A percentile compares a stretch with the other conserved stretches of the same genome.
These are phyloP conservation scores for Brenthis hecate DNA, from an alignment of 2,888 invertebrate genomes.

Conservation along the genomic window DNA sequence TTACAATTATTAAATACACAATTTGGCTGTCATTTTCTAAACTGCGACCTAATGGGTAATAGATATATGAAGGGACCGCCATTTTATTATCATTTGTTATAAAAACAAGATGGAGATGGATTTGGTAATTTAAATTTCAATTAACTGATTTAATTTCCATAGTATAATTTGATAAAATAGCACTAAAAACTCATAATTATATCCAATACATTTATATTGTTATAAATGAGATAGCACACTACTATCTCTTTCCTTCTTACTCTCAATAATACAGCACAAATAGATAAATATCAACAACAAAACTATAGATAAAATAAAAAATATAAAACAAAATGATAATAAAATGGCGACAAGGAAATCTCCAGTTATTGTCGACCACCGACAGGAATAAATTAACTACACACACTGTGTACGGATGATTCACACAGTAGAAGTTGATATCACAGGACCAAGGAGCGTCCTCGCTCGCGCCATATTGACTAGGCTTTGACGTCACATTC, in stretches of 20 bases:
- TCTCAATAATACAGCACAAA: too few relatives aligned
- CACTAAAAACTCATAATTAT: too few relatives aligned
- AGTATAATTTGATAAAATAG: too few relatives aligned
- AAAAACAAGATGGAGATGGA: slow-evolving; percentile 3
- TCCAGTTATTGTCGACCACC: slow-evolving; percentile 63
- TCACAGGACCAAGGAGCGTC: slow-evolving; percentile 62
- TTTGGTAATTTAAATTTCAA: background rate
- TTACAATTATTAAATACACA: slow-evolving; percentile 75
- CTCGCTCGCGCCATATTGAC: slow-evolving; percentile 57
- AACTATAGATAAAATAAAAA: slow-evolving; percentile 1
- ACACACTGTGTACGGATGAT: slow-evolving; percentile 42
- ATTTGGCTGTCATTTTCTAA: slow-evolving; percentile 61
- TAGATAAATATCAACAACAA: too few relatives aligned
- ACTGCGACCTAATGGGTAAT: slow-evolving; percentile 19
- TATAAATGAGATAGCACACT: too few relatives aligned
- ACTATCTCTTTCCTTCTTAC: too few relatives aligned
- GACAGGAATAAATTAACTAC: slow-evolving; percentile 47
- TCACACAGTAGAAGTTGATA: slow-evolving; percentile 45
- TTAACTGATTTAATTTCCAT: too few relatives aligned
- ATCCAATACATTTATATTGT: too few relatives aligned
- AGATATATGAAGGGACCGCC: slow-evolving; percentile 13
- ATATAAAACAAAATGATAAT: slow-evolving; percentile 32
- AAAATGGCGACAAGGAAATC: slow-evolving; percentile 41
- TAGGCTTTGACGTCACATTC: slow-evolving; percentile 52
- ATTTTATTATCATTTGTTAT: slow-evolving; percentile 1